These are phyloP conservation scores for Helicorthomorpha holstii DNA, from an alignment of 1,140 invertebrate species.

Conservation along the genomic window DNA sequence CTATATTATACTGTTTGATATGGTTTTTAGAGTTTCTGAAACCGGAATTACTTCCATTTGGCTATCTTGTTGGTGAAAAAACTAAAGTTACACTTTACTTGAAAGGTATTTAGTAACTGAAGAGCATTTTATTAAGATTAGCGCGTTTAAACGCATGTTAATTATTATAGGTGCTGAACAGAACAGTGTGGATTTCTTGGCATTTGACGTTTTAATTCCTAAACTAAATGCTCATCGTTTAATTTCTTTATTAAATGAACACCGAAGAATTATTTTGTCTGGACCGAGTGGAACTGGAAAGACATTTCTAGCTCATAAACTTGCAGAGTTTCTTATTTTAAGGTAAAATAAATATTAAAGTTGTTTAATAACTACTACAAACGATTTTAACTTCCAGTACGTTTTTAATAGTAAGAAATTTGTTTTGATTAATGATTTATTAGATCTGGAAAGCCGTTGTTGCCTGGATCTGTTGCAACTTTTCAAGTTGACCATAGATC, in stretches of 20 bases:
- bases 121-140: no score
- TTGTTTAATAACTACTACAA: no score
- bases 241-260: slow-evolving; percentile 70
- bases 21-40: slow-evolving; percentile 25
- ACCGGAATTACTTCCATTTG: slow-evolving; percentile 79
- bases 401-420: no score
- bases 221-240: slow-evolving; percentile 89
- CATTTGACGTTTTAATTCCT: slow-evolving; percentile 91
- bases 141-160: no score
- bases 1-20: no score
- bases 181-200: slow-evolving; percentile 74
- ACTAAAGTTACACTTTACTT: no score
- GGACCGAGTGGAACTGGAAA: slow-evolving; percentile 95
- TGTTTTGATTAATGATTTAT: no score
- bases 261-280: slow-evolving; percentile 81
- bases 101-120: no score
- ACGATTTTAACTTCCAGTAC: no score
- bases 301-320: slow-evolving; percentile 80
- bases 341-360: slow-evolving; percentile 17
- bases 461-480: slow-evolving; percentile 29
- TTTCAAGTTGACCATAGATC: slow-evolving; percentile 84
- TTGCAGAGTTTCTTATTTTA: slow-evolving; percentile 75
- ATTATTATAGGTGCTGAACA: slow-evolving; percentile 66
- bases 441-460: slow-evolving; percentile 26
- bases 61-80: slow-evolving; percentile 73